phyloP scores from a whole-genome alignment of 2,797 vertebrate species.

The Phalanger gymnotis region DNA sequence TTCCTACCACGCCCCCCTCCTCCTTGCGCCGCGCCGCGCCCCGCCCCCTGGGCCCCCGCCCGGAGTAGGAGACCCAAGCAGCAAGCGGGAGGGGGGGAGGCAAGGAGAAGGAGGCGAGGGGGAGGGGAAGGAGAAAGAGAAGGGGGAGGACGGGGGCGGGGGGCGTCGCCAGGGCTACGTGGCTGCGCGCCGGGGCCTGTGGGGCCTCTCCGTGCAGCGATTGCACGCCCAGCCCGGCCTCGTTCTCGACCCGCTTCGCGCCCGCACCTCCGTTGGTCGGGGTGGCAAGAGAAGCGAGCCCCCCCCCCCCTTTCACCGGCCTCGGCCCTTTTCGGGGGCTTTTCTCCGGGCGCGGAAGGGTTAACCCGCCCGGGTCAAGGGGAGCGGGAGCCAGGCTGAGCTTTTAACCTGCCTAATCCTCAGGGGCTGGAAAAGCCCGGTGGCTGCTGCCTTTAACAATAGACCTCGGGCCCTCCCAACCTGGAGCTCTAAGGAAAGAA shows the following conservation, averaged over 20 bases:
- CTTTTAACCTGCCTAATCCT: slow-evolving; percentile 40
- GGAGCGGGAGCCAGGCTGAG: neutral
- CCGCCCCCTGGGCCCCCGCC: neutral
- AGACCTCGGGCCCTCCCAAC: neutral
- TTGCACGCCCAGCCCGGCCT: neutral
- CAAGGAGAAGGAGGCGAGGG: too few species aligned
- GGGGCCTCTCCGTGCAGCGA: neutral
- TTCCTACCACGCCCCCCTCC: neutral
- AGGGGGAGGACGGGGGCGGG: too few species aligned
- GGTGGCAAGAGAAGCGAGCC: neutral
- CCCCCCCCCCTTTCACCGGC: neutral
- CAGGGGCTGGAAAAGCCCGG: neutral
- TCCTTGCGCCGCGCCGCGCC: neutral
- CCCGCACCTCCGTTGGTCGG: neutral
- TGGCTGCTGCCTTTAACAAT: slow-evolving; percentile 37
- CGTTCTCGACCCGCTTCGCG: neutral
- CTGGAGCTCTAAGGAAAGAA: slow-evolving; percentile 20
- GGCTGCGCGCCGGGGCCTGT: neutral
- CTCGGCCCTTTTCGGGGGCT: neutral
- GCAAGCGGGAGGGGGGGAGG: neutral
- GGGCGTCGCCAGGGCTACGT: neutral
- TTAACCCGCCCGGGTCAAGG: neutral
- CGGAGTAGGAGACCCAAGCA: neutral
- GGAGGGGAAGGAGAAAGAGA: too few species aligned
- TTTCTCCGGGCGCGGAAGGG: slow-evolving; percentile 20